Conservation (phyloP, 2,888 invertebrate species). For the Agrotis ipsilon region DNA sequence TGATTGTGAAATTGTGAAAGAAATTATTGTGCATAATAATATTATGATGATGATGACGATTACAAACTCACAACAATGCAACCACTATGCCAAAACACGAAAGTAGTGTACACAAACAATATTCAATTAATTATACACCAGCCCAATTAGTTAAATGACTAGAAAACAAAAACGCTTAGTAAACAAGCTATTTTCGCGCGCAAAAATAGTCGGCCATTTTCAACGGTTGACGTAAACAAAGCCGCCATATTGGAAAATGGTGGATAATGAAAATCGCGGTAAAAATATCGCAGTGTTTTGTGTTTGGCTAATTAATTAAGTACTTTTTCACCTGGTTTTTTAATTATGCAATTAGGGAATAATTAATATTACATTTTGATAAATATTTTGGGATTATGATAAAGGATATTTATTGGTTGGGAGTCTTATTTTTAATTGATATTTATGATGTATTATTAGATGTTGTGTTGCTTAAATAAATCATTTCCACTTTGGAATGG, state of each 20-base stretch:
- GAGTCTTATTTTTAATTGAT: constrained; percentile 16
- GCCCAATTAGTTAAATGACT: constrained; percentile 58
- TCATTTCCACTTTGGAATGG: no score
- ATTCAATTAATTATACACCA: constrained; percentile 41
- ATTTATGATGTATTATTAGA: neutral
- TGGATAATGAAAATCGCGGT: constrained; percentile 55
- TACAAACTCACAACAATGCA: neutral
- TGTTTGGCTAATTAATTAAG: constrained; percentile 49
- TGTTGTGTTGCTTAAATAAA: neutral
- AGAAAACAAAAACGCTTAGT: constrained; percentile 58
- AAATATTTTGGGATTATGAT: constrained; percentile 14
- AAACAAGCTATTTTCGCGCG: constrained; percentile 61
- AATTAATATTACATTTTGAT: constrained; percentile 32
- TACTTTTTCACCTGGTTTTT: constrained; percentile 35
- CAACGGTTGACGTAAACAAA: constrained; percentile 59
- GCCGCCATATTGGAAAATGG: constrained; percentile 63
- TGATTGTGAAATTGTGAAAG: no score
- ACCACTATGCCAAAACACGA: neutral
- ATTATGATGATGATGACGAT: neutral
- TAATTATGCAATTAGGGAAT: constrained; percentile 38
- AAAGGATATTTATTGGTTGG: constrained; percentile 17
- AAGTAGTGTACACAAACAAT: constrained; percentile 27
- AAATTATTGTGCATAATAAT: no score
- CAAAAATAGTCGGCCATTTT: constrained; percentile 62
- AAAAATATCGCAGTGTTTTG: constrained; percentile 57